phyloP scores from a whole-genome alignment of 2,113 vertebrate genomes.

The Macheiramphus alcinus region DNA sequence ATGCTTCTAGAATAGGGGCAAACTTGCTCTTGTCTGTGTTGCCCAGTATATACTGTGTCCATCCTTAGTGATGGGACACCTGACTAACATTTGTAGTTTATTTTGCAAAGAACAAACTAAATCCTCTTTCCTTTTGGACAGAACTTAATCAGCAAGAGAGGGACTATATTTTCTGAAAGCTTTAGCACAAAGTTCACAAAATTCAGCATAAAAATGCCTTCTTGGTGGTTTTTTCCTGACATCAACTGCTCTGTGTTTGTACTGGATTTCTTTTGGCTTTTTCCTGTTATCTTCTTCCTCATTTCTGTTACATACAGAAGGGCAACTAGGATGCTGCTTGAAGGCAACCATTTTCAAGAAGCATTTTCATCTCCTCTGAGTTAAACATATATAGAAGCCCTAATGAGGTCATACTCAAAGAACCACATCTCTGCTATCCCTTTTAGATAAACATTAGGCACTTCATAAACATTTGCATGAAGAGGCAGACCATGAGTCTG shows the following conservation, averaged over 20 bases:
- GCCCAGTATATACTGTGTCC: neutral
- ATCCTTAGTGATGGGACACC: neutral
- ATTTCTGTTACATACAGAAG: neutral
- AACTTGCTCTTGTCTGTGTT: neutral
- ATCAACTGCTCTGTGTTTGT: neutral
- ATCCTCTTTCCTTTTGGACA: neutral
- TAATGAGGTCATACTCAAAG: neutral
- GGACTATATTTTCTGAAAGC: neutral
- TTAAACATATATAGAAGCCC: neutral
- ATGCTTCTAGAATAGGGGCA: neutral
- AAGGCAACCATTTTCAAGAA: neutral
- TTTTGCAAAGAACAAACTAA: neutral
- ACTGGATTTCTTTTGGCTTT: neutral
- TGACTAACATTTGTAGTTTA: neutral
- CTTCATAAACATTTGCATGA: neutral
- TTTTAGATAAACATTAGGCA: neutral
- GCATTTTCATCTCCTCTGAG: neutral
- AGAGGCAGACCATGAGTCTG: neutral
- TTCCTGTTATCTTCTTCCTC: neutral
- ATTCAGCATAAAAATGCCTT: neutral
- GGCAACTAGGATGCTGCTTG: neutral
- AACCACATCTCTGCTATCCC: neutral
- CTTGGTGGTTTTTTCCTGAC: neutral
- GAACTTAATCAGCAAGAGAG: neutral
- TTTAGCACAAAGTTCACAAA: neutral